These are phyloP conservation scores for Brachyptera putata DNA, from an alignment of 2,888 invertebrate species.

Conservation along the genomic window DNA sequence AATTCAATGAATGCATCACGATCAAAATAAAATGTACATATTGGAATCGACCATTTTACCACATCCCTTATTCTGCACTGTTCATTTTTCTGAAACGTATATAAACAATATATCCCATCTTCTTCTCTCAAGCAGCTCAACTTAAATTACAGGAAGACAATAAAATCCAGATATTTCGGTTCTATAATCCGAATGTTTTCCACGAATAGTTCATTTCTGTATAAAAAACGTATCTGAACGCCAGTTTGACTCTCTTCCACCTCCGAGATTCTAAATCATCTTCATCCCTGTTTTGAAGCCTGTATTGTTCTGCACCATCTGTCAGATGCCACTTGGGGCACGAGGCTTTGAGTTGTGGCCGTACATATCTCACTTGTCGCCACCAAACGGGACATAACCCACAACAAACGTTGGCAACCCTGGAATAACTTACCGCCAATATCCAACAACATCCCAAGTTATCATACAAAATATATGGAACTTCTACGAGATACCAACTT, in stretches of 20 bases:
- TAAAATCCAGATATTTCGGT: neutral
- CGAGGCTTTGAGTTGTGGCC: constrained; percentile 4
- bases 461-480: neutral
- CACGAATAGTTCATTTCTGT: neutral
- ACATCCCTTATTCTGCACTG: too few species aligned
- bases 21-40: too few species aligned
- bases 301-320: neutral
- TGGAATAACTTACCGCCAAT: neutral
- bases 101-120: too few species aligned
- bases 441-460: neutral
- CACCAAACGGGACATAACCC: neutral
- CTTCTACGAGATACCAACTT: constrained; percentile 6
- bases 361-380: neutral
- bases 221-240: neutral
- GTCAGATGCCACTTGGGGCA: neutral
- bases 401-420: neutral
- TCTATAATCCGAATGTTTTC: neutral
- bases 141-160: constrained; percentile 1
- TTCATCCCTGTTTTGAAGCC: neutral
- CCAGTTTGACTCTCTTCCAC: neutral
- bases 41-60: too few species aligned
- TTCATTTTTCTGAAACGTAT: too few species aligned
- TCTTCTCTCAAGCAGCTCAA: neutral
- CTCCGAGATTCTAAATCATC: neutral
- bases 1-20: too few species aligned